Evolutionary conservation across 2,113 vertebrate species (phyloP).

Genomic region (Gallinago media): DNA sequence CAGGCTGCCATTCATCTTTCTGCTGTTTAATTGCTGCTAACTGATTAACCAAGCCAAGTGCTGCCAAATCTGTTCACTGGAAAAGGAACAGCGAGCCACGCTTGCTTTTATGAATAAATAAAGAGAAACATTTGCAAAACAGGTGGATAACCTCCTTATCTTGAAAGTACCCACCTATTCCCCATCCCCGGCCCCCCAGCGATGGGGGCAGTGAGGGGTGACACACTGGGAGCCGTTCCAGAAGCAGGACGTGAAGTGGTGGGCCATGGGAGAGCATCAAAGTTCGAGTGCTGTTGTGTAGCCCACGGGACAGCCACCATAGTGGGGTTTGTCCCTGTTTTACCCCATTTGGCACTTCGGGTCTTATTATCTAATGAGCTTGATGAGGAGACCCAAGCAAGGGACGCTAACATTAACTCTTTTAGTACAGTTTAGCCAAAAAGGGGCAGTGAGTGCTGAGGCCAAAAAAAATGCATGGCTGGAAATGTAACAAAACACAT

Average conservation of each 20-base stretch:
- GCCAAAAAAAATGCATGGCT: neutral
- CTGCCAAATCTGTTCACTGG: neutral
- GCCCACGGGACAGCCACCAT: neutral
- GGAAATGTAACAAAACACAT: neutral
- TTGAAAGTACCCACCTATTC: neutral
- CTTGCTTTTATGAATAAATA: neutral
- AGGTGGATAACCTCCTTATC: neutral
- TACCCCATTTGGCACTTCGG: neutral
- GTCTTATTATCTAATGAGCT: neutral
- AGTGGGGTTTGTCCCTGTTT: constrained; percentile 4
- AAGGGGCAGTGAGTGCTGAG: neutral
- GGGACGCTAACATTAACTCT: neutral
- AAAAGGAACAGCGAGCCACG: neutral
- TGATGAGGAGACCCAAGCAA: neutral
- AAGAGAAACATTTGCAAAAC: neutral
- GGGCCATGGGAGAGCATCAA: neutral
- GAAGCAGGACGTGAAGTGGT: neutral
- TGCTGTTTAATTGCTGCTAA: constrained; percentile 55
- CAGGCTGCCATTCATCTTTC: constrained; percentile 20
- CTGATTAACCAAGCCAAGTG: constrained; percentile 56
- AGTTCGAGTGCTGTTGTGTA: neutral
- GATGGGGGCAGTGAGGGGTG: neutral
- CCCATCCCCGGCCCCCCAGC: neutral
- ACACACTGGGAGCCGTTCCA: neutral
- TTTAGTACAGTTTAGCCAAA: neutral